A percentile compares a stretch with the other conserved stretches of the same genome.
Conservation (phyloP, 30 jellyfish, hydroid and myxozoan species). For the Turritopsis rubra region DNA sequence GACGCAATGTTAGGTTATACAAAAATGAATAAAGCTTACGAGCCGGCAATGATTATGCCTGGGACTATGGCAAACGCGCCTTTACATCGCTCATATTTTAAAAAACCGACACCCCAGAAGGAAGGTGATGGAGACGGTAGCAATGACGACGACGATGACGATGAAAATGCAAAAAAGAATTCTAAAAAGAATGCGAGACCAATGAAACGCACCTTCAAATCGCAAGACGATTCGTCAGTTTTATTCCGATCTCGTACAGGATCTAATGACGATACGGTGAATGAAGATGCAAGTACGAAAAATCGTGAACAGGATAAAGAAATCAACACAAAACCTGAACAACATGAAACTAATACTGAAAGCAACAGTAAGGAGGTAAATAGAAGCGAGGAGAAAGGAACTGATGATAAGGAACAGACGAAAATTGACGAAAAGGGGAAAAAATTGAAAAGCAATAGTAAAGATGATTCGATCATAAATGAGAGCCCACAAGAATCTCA, state of each 20-base stretch:
- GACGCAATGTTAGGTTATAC: conserved; percentile 30
- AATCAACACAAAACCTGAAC: conserved; percentile 4
- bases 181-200: background rate
- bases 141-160: conserved; percentile 52
- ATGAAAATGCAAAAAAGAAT: conserved; percentile 32
- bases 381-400: conserved; percentile 6
- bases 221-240: conserved; percentile 1
- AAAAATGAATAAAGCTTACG: conserved; percentile 30
- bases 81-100: conserved; percentile 1
- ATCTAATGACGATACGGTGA: background rate
- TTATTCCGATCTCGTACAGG: conserved; percentile 1
- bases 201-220: conserved; percentile 1
- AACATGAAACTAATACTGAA: background rate
- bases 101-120: conserved; percentile 27
- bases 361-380: background rate
- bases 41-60: conserved; percentile 28
- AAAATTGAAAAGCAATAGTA: conserved; percentile 10
- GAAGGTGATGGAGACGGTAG: conserved; percentile 33
- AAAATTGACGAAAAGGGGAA: background rate
- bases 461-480: conserved; percentile 1
- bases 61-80: conserved; percentile 20
- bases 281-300: conserved; percentile 20
- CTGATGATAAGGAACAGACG: background rate
- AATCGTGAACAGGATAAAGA: conserved; percentile 1
- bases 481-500: conserved; percentile 5